Evolutionary conservation across 2,888 invertebrate species (phyloP), one percentile per base, ranked within the genome.

Genomic region (Dorcus hopei): DNA sequence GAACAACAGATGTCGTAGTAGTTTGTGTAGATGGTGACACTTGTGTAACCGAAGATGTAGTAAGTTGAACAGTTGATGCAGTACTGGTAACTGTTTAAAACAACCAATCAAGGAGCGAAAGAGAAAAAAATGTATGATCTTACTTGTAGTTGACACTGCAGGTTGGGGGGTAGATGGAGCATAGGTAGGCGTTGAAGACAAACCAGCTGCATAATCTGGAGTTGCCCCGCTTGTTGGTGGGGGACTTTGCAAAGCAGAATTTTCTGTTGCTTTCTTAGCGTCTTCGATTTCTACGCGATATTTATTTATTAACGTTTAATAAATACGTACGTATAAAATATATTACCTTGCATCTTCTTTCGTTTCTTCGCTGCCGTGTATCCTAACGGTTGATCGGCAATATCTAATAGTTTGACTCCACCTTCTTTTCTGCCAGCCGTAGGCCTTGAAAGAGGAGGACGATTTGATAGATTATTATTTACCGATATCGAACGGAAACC

Each of bases 351-450:
- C 79, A 90, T 87, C 70, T 91, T 87, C 76, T 93, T 88, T 68
- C 95, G 85, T 77, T 95, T 91, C 76, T 96, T 96, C 11, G 93
- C 93, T 3, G 87, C 88, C 0, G 89, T 88, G 76, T 87, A 89
- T 8, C 91, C 91, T 38, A 93, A 78, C 0, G 97, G 97, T 74
- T 95, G 94, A 74, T 97, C 97, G 3, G 91, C 88, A 70, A 97
- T 95, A 76, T 97, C 97, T 41, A 97, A 81, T 49, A 97, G 81
- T 80, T 97, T 97, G 68, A 97, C 95, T 58, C 97, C 97, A 53
- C 95, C 91, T 76, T 93, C 96, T 81, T 87, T 95, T 68, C 85
- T 87, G 54, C 83, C 88, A 53, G 84, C 88, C 38, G 84, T 86
- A 38, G 84, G 85, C 61, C 89, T 81, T 47, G 84, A 81, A 57